These are phyloP conservation scores for Aphelinus atriplicis DNA, from an alignment of 1,140 invertebrate genomes.

Conservation along the genomic window DNA sequence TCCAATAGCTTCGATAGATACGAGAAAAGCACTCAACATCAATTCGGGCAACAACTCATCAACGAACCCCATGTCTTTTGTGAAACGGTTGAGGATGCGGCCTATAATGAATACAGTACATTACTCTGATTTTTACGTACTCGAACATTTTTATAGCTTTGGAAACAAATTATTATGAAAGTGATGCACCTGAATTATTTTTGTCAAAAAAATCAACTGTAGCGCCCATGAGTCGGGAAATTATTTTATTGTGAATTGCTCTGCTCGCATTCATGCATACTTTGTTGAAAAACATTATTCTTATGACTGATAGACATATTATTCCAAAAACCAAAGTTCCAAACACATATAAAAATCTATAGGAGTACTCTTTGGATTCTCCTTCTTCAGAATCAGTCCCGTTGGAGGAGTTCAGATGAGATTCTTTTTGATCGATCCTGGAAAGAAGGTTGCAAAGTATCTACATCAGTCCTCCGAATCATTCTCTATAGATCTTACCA, in stretches of 20 bases:
- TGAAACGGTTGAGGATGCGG: conserved; percentile 80
- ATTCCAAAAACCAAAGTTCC: conserved; percentile 53
- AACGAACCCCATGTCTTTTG: conserved; percentile 82
- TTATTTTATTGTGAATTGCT: conserved; percentile 75
- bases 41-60: conserved; percentile 80
- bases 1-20: conserved; percentile 55
- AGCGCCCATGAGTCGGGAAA: conserved; percentile 69
- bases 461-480: too few species aligned
- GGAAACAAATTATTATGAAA: neutral
- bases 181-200: conserved; percentile 69
- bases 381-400: neutral
- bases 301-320: conserved; percentile 53
- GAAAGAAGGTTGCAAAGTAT: neutral
- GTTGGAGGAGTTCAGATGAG: neutral
- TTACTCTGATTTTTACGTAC: neutral
- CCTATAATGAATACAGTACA: conserved; percentile 52
- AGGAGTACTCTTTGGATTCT: neutral
- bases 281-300: conserved; percentile 64
- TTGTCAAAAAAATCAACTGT: conserved; percentile 76
- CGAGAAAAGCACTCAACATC: conserved; percentile 50
- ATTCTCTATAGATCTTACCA: conserved; percentile 68
- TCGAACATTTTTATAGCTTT: neutral
- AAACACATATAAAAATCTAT: conserved; percentile 57
- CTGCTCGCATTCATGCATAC: conserved; percentile 74
- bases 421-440: neutral